Base-by-base conservation (phyloP, 2,797 vertebrate genomes). In the Esox lucius region DNA sequence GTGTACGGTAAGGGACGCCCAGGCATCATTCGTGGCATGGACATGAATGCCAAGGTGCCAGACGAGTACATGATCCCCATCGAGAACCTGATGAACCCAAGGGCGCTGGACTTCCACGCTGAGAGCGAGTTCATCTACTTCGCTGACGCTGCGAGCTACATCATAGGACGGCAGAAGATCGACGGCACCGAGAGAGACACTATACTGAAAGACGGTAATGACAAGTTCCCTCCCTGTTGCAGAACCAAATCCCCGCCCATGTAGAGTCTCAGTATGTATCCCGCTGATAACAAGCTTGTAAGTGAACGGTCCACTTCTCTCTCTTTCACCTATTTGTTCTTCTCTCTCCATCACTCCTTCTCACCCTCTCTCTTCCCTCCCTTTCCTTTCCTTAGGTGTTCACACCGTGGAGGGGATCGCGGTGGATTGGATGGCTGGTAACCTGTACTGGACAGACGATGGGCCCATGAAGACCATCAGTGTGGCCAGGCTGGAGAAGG, bases 41-140 rank as follows among this genome's bases (percentile, higher is more conserved):
- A 98, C 84, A 95, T 97, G 94, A 96, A 96, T 0, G 95, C 96
- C 70, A 97, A 95, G 80, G 96, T 97, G 33, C 97, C 97, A 0
- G 97, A 99, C 0, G 98, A 99, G 82, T 97, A 98, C 91, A 99
- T 99, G 95, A 99, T 99, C 81, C 98, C 98, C 83, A 99, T 99
- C 0, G 98, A 99, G 92, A 99, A 99, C 92, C 93, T 99, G 46
- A 97, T 98, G 95, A 99, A 99, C 85, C 98, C 98, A 4, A 90
- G 98, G 33, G 98, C 98, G 0, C 87, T 99, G 91, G 98, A 99
- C 86, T 99, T 97, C 89, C 97, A 99, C 0, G 95, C 96, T 0
- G 96, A 96, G 84, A 96, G 93, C 0, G 96, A 97, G 78, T 99
- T 95, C 90, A 98, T 99, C 91, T 99, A 99, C 90, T 99, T 99